phyloP scores from a whole-genome alignment of 2,113 vertebrate species.

The Tichodroma muraria region DNA sequence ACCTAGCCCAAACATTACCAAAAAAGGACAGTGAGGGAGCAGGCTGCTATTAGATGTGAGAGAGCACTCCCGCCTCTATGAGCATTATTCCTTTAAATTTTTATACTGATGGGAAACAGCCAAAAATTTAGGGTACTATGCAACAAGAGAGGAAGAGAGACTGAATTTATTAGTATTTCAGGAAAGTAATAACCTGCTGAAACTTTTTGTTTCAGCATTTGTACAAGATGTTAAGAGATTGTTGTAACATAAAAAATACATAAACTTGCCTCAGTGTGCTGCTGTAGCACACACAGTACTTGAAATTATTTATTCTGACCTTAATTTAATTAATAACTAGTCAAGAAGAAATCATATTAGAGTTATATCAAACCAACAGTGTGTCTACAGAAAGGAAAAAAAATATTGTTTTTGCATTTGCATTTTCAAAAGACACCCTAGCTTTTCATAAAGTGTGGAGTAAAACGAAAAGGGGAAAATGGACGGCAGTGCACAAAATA shows the following conservation, averaged over 20 bases:
- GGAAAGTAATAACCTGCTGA: background rate
- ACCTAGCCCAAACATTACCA: background rate
- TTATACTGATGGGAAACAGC: background rate
- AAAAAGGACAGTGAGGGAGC: background rate
- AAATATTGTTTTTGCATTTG: background rate
- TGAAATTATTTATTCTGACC: background rate
- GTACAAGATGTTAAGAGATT: background rate
- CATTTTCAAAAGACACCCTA: background rate
- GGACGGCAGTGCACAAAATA: background rate
- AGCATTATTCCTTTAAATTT: background rate
- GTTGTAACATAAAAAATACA: background rate
- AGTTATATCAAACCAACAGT: background rate
- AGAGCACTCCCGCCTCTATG: accelerated
- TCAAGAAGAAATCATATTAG: background rate
- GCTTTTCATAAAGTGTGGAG: background rate
- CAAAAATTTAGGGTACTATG: background rate
- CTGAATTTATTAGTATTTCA: background rate
- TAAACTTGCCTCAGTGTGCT: background rate
- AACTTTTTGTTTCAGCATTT: no score
- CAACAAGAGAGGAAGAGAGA: background rate
- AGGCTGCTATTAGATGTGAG: background rate
- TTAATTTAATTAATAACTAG: background rate
- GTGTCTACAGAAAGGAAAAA: background rate
- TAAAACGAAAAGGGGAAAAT: background rate
- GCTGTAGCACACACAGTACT: background rate